phyloP scores from a whole-genome alignment of 2,888 invertebrate species.

The Thereva nobilitata region DNA sequence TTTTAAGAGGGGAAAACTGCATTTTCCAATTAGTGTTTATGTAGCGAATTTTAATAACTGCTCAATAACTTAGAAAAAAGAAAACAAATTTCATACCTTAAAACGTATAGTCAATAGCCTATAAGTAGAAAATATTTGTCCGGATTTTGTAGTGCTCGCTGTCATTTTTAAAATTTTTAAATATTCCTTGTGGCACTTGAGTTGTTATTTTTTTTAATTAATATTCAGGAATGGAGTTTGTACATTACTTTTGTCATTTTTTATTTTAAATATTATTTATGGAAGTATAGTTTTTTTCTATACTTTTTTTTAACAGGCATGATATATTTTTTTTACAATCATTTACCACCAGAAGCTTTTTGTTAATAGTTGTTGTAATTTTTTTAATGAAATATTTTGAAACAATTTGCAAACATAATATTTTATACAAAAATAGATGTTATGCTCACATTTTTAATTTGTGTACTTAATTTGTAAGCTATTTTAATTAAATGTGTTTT shows the following conservation, averaged over 20 bases:
- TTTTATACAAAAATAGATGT: background rate
- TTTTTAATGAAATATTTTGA: background rate
- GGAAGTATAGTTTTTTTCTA: background rate
- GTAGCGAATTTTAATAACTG: no score
- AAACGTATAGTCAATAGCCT: no score
- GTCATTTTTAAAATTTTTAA: no score
- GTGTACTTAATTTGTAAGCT: conserved; percentile 21
- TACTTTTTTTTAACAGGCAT: background rate
- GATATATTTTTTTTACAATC: background rate
- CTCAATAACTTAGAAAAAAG: no score
- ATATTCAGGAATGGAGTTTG: background rate
- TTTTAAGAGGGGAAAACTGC: background rate
- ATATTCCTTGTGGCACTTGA: no score
- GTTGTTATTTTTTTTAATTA: no score
- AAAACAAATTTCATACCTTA: no score
- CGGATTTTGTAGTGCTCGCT: no score
- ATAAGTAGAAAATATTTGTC: no score
- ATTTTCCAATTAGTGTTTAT: no score
- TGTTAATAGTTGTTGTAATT: background rate
- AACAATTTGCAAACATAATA: background rate
- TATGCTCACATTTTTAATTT: conserved; percentile 1
- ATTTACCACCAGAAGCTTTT: background rate
- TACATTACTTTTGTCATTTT: conserved; percentile 14
- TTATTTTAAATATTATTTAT: background rate
- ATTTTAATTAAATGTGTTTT: conserved; percentile 19